phyloP scores from a whole-genome alignment of 2,113 vertebrate genomes.

The Electrona antarctica region DNA sequence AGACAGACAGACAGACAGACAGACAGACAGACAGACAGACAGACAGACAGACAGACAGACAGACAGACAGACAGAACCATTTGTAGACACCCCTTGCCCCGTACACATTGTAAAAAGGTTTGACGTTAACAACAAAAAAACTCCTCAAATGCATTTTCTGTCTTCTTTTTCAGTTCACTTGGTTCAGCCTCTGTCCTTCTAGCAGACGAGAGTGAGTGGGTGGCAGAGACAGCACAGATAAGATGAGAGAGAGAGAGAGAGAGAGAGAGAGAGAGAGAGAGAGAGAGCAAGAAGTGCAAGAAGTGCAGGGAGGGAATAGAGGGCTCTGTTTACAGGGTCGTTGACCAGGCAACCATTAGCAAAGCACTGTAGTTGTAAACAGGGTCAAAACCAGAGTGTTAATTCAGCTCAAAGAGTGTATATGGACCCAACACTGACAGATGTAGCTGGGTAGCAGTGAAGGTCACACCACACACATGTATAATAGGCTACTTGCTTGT shows the following conservation, averaged over 20 bases:
- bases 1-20: neutral
- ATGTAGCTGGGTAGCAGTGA: constrained; percentile 7
- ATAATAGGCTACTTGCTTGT: no score
- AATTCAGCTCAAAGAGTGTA: no score
- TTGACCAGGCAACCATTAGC: constrained; percentile 64
- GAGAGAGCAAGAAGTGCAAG: constrained; percentile 4
- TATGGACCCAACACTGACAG: no score
- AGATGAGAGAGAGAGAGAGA: constrained; percentile 38
- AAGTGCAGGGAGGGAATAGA: neutral
- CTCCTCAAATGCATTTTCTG: no score
- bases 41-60: neutral
- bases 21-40: neutral
- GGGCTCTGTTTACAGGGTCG: constrained; percentile 56
- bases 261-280: constrained; percentile 18
- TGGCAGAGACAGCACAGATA: constrained; percentile 52
- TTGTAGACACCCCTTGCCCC: neutral
- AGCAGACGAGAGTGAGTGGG: constrained; percentile 59
- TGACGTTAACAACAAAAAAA: no score
- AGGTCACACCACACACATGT: constrained; percentile 26
- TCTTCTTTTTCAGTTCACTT: no score
- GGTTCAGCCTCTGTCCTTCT: constrained; percentile 12
- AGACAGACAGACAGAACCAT: neutral
- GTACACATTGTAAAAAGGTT: no score
- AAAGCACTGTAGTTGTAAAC: constrained; percentile 48
- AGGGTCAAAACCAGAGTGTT: constrained; percentile 9